Evolutionary conservation across 2,888 invertebrate genomes (phyloP), one percentile per base, ranked within the genome.

Genomic region (Ecliptopera silaceata): DNA sequence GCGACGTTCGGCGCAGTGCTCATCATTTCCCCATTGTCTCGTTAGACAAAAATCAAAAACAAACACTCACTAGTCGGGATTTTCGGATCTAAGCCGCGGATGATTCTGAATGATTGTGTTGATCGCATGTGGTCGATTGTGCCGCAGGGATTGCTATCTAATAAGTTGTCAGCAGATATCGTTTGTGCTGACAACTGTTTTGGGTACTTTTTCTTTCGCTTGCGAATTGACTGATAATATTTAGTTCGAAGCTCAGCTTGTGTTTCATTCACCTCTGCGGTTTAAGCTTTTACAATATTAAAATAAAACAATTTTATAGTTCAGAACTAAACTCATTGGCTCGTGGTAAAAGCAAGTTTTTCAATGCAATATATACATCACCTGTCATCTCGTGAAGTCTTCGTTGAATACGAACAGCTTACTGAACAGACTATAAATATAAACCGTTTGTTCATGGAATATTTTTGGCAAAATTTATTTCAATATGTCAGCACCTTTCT

Each of bases 1-100:
- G 91, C 82, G 78, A 82, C 81, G 85, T 84, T 79, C 80, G 74
- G 82, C 82, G 77, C 86, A 79, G 82, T 80, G 86, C 88, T 91
- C 91, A 90, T 90, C 91, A 89, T 90, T 89, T 89, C 90, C 91
- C 91, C 87, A 91, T 91, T 91, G 91, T 90, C 89, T 90, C 89
- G 90, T 90, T 91, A 90, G 86, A 90, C 90, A 89, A 90, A 91
- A 91, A 91, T 90, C 89, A 90, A 90, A 90, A 88, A 89, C 88
- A 91, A 90, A 90, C 90, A 89, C 83, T 84, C 82, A 64, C 66
- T 78, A 75, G 76, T 74, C 66, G 80, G 84, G 88, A 88, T 89
- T 89, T 88, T 85, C 75, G 84, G 83, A 79, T 81, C 84, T 85
- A 82, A 86, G 84, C 86, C 77, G 74, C 74, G 78, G 70, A 84